Conservation (phyloP, 2,797 vertebrate genomes). For the Pempheris klunzingeri region DNA sequence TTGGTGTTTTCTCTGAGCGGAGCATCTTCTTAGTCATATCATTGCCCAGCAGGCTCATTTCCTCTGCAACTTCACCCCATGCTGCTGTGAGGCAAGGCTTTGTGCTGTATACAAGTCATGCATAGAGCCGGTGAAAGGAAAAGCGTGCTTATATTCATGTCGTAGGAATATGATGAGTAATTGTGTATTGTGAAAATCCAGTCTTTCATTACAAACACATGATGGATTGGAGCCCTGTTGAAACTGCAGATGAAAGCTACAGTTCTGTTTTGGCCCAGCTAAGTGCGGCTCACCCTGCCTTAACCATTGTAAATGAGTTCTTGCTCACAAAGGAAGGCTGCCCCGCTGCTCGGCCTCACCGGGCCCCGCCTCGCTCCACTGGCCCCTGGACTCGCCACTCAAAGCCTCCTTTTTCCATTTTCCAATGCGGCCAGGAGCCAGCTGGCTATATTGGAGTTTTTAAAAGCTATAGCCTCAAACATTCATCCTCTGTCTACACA, state of each 20-base stretch:
- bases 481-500: slow-evolving; percentile 70
- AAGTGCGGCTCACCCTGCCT: slow-evolving; percentile 51
- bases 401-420: slow-evolving; percentile 68
- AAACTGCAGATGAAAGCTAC: slow-evolving; percentile 56
- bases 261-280: slow-evolving; percentile 12
- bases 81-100: slow-evolving; percentile 44
- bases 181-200: slow-evolving; percentile 35
- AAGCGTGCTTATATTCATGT: not conserved
- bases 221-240: slow-evolving; percentile 43
- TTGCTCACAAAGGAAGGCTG: slow-evolving; percentile 50
- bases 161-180: slow-evolving; percentile 47
- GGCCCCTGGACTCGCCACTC: slow-evolving; percentile 66
- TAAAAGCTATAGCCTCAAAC: slow-evolving; percentile 72
- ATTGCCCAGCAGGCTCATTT: slow-evolving; percentile 61
- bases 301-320: slow-evolving; percentile 70
- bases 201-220: slow-evolving; percentile 53
- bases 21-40: slow-evolving; percentile 60
- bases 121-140: slow-evolving; percentile 19
- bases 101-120: slow-evolving; percentile 29
- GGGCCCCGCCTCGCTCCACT: slow-evolving; percentile 60
- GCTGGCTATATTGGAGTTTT: slow-evolving; percentile 74
- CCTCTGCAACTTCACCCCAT: slow-evolving; percentile 50
- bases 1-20: slow-evolving; percentile 56
- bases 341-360: slow-evolving; percentile 46
- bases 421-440: slow-evolving; percentile 61